Evolutionary conservation across 2,888 invertebrate species (phyloP).

Genomic region (Parelbella ahira): DNA sequence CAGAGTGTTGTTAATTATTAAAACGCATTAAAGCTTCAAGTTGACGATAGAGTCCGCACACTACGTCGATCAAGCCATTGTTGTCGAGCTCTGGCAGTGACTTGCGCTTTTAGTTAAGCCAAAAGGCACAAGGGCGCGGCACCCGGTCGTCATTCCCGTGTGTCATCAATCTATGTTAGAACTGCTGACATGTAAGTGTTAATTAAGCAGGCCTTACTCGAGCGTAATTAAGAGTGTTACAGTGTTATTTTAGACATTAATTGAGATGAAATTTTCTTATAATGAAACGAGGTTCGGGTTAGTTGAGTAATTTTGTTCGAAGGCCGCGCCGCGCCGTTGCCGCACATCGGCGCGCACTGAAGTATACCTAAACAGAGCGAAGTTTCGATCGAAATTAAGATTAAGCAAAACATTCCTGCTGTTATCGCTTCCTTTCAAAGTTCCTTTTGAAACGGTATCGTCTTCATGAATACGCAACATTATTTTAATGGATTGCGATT

Average conservation of each 20-base stretch:
- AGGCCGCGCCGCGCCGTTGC: slow-evolving; percentile 56
- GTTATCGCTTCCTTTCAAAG: slow-evolving; percentile 62
- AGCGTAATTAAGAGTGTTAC: slow-evolving; percentile 79
- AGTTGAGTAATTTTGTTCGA: slow-evolving; percentile 61
- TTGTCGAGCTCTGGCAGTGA: slow-evolving; percentile 62
- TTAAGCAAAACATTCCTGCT: slow-evolving; percentile 57
- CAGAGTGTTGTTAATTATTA: slow-evolving; percentile 64
- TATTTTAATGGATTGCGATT: neutral
- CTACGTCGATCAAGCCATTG: slow-evolving; percentile 59
- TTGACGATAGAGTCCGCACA: slow-evolving; percentile 59
- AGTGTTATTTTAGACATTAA: slow-evolving; percentile 80
- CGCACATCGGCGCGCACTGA: slow-evolving; percentile 53
- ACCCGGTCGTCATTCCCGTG: slow-evolving; percentile 75
- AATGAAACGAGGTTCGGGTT: slow-evolving; percentile 56
- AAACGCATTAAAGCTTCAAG: slow-evolving; percentile 71
- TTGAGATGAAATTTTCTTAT: slow-evolving; percentile 78
- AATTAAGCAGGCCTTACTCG: slow-evolving; percentile 79
- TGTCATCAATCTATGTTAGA: slow-evolving; percentile 81
- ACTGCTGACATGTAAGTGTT: slow-evolving; percentile 78
- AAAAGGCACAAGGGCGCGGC: slow-evolving; percentile 51
- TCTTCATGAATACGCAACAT: slow-evolving; percentile 7
- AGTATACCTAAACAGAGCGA: slow-evolving; percentile 64
- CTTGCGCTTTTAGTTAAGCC: slow-evolving; percentile 67
- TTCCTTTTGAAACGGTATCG: slow-evolving; percentile 31
- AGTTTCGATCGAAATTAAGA: slow-evolving; percentile 68